Evolutionary conservation across 2,797 vertebrate species (phyloP).

Genomic region (Paramormyrops hopkinsi): DNA sequence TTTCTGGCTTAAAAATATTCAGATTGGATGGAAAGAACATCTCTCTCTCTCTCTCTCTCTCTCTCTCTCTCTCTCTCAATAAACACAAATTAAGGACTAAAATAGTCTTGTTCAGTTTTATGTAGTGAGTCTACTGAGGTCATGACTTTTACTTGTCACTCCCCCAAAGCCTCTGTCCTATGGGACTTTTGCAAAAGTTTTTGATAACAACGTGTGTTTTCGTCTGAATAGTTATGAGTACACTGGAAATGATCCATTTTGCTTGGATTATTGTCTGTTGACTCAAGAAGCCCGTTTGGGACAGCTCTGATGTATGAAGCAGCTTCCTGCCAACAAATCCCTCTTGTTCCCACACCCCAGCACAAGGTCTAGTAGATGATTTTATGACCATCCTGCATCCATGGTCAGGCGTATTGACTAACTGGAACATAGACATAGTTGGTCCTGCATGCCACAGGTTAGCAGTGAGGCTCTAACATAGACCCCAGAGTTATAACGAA

Average conservation of each 20-base stretch:
- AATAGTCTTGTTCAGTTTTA: not conserved
- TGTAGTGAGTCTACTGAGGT: not conserved
- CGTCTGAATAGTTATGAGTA: not conserved
- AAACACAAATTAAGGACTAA: not conserved
- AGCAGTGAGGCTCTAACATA: not conserved
- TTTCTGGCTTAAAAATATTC: not conserved
- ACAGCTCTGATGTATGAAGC: constrained; percentile 4
- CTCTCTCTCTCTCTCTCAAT: not conserved
- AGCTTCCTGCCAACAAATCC: not conserved
- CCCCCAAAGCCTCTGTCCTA: not conserved
- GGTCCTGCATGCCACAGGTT: not conserved
- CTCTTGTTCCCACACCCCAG: not conserved
- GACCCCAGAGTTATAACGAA: not conserved
- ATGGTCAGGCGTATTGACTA: not conserved
- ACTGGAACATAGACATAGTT: not conserved
- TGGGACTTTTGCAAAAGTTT: not conserved
- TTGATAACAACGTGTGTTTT: not conserved
- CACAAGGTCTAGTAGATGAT: not conserved
- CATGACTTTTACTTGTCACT: not conserved
- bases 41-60: not conserved
- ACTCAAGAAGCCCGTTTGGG: not conserved
- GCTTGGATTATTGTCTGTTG: constrained; percentile 1
- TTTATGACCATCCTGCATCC: not conserved
- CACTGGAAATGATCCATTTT: not conserved
- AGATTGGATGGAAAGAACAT: not conserved